Base-by-base conservation (phyloP, 1,140 invertebrate species). In the Melipona quadrifasciata region DNA sequence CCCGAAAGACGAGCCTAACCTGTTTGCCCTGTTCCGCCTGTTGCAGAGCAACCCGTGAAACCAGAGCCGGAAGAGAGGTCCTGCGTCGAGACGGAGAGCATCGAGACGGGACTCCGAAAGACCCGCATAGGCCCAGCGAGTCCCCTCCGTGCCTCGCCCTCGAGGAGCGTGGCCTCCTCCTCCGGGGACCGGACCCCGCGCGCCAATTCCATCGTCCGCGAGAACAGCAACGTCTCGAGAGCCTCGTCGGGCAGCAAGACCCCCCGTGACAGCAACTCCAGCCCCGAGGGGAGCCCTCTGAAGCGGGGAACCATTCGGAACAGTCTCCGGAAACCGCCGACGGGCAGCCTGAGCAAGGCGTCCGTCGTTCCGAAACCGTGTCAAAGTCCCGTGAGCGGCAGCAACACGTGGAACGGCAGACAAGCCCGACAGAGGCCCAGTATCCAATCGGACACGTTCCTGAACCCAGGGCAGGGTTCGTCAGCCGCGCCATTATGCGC, bases 371-470 rank as follows among this genome's bases (percentile, higher is more conserved):
- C 51, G 80, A 84, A 84, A 70, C 73, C 81, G 72, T 82, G 88
- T 27, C 80, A 92, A 67, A 80, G 73, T 34, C 79, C 80, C 64
- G 53, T 91, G 12, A 92, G 89, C 51, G 94, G 95, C n/a, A 96
- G 95, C 67, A 97, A 97, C 84, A 97, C 97, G 1, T 97, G 97
- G 97, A 96, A 96, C 86, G 97, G 97, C 4, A 95, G 97, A 14
- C 94, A 94, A 70, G 95, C 93, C 1, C 94, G 95, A 47, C 94
- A 96, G 24, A 95, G 97, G 57, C 95, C 97, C 0, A 95, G 95
- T 2, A 93, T 97, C n/a, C 95, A 95, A 61, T 92, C 95, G 6
- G 97, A 97, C 27, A 97, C 97, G 0, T 97, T 97, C 89, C 55
- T 89, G 12, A 95, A 95, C 17, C 96, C 96, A 47, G 39, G 39